Evolutionary conservation across 2,888 invertebrate species (phyloP), one percentile per base, ranked within the genome.

Genomic region (Phasia obesa): DNA sequence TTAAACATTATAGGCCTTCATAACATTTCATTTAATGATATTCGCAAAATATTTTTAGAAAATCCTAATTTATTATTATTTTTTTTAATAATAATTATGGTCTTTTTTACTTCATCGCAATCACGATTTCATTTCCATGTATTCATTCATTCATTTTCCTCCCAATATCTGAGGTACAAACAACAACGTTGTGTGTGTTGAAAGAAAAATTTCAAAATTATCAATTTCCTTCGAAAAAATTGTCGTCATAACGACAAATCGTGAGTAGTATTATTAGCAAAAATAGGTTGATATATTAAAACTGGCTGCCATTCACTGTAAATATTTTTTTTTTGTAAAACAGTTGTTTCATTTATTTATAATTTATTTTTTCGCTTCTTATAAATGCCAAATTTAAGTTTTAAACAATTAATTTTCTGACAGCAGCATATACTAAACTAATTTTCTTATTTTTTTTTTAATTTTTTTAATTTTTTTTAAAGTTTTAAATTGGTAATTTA

Each of bases 191-290:
- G 21, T 25, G 55, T 75, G 21, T 38, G 67, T 35, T 60, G 25
- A 69, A 64, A 74, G 35, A 60, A 78, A 74, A 81, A 62, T 17
- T 13, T 55, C 21, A 64, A 78, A 82, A 70, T 78, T 64, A 75
- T 75, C 42, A 69, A 82, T 78, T 82, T 82, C 82, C 82, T 74
- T 82, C 71, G 74, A 77, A 51, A 44, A 17, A 19, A 21, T 42
- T 31, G 62, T 62, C 60, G 64, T 74, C 67, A 73, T 77, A 71
- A 73, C 62, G 55, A 69, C 44, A 65, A 77, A 65, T 74, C 69
- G 82, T 78, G 77, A 70, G 42, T 42, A 31, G 23, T 53, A 47
- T 60, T 60, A 51, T 49, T 13, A 15, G 31, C 13, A 27, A 6
- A 27, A 11, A 59, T 9, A n/a, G n/a, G 1, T 23, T 23, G 4